A percentile compares a stretch with the other conserved stretches of the same genome.
Conservation (phyloP, 2,797 vertebrate species). For the Sarcoramphus papa region DNA sequence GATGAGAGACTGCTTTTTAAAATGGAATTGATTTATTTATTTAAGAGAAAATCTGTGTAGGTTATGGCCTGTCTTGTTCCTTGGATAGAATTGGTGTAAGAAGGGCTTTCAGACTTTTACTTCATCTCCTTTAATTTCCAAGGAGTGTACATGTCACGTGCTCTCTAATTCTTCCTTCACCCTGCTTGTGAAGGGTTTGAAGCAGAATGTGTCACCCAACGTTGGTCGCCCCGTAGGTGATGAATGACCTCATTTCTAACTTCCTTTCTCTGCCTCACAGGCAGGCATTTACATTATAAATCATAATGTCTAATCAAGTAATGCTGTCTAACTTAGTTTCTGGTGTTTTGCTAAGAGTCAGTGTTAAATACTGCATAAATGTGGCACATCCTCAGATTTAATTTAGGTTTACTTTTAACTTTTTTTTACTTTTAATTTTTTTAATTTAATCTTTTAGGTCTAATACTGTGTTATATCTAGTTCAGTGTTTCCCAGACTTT, state of each 20-base stretch:
- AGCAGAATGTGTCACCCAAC: rapidly evolving
- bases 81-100: background rate
- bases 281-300: background rate
- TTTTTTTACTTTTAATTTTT: background rate
- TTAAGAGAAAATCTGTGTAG: background rate
- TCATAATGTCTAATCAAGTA: background rate
- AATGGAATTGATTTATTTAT: background rate
- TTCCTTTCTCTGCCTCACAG: background rate
- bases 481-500: background rate
- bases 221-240: background rate
- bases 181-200: background rate
- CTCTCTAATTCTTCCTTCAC: background rate
- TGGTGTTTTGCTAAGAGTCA: background rate
- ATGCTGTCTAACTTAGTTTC: background rate
- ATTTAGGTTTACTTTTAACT: background rate
- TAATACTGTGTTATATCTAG: background rate
- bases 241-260: background rate
- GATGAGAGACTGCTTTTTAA: background rate
- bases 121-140: background rate
- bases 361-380: background rate
- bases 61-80: background rate
- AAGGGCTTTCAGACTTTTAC: background rate
- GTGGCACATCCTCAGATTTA: background rate
- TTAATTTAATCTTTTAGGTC: background rate
- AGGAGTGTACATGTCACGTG: background rate